A percentile compares a stretch with the other conserved stretches of the same genome.
phyloP scores from a whole-genome alignment of 2,888 invertebrate genomes.

The Synanthedon andrenaeformis region DNA sequence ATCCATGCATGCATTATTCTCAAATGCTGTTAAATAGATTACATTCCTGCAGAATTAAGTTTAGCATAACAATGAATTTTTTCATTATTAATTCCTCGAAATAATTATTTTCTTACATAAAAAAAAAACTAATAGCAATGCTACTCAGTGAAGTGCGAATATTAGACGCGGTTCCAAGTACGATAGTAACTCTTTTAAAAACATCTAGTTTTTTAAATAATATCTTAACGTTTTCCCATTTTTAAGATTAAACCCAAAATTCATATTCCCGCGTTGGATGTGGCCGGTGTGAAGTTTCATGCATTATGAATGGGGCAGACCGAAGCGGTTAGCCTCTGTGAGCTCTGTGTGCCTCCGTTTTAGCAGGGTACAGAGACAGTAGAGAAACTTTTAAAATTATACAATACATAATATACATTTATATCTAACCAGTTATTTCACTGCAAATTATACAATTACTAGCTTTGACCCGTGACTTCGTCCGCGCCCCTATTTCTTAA shows the following conservation, averaged over 20 bases:
- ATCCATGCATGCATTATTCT: slow-evolving; percentile 38
- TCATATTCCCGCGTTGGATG: not conserved
- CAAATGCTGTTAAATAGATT: slow-evolving; percentile 33
- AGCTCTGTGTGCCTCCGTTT: not conserved
- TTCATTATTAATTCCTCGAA: too few species aligned
- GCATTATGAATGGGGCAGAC: slow-evolving; percentile 36
- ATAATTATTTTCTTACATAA: too few species aligned
- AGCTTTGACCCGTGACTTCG: too few species aligned
- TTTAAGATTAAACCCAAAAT: not conserved
- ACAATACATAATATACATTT: too few species aligned
- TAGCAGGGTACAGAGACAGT: not conserved
- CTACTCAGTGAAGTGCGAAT: too few species aligned
- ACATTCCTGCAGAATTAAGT: not conserved
- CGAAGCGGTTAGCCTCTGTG: slow-evolving; percentile 9
- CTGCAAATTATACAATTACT: too few species aligned
- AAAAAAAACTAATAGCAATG: too few species aligned
- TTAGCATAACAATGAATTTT: too few species aligned
- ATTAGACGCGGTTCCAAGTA: too few species aligned
- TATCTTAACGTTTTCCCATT: not conserved
- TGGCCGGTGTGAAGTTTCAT: slow-evolving; percentile 27
- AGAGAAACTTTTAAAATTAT: not conserved
- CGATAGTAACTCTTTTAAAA: too few species aligned
- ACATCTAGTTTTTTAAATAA: not conserved
- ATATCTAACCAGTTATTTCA: not conserved
- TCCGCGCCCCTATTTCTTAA: too few species aligned